Base-by-base conservation (phyloP, 2,113 vertebrate species). In the Archilochus colubris region DNA sequence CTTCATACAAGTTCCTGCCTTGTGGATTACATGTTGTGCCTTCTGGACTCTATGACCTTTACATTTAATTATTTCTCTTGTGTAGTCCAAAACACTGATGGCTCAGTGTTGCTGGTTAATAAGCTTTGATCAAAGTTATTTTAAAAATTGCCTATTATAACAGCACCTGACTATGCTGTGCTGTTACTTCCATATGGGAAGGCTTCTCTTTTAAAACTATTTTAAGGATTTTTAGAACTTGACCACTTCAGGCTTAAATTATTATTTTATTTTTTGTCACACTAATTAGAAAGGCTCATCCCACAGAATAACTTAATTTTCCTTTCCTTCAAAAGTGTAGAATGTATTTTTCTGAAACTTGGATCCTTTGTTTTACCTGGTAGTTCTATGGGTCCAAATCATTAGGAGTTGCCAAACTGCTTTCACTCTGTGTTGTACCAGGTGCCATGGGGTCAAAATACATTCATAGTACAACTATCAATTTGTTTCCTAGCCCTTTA, bases 41-140 rank as follows among this genome's bases (percentile, higher is more conserved):
- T 91, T 93, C 66, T 57, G 76, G 77, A 69, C 16, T 21, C 33
- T 48, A 17, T 83, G 58, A 31, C n/a, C 74, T 93, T 96, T 96
- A 86, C 72, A 79, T 96, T 96, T 95, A 95, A 96, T 96, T 94
- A 89, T 50, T 84, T 96, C 76, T 94, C 70, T 46, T 82, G 67
- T 89, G 89, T 86, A 95, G 89, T 31, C 51, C 44, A 95, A 95
- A 73, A n/a, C 91, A 77, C 85, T 0, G 1, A 54, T 95, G 85
- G 33, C 40, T 91, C 38, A 54, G 31, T 83, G 68, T 79, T 91
- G 50, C 62, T 94, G 66, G 21, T 90, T 96, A 94, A 89, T 91
- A 82, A 93, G 79, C 95, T 95, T 91, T 94, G 85, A 92, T 94
- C 79, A 88, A 75, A 86, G 69, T 87, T 92, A 78, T 54, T 75